Conservation (phyloP, 2,113 vertebrate species). For the Ornithorhynchus anatinus region DNA sequence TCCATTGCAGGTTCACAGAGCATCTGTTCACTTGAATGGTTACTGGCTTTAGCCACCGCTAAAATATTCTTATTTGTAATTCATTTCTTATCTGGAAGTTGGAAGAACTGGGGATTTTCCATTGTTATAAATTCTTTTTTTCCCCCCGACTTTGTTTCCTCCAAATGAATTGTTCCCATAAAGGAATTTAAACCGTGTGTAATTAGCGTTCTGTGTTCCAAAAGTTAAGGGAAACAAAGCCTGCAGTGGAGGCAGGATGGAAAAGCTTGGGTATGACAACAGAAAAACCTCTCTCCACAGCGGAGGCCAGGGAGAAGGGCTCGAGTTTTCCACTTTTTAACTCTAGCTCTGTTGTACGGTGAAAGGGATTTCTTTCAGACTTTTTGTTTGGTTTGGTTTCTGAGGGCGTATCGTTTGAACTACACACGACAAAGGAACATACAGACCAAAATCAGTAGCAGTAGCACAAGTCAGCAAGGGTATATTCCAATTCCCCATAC, state of each 20-base stretch:
- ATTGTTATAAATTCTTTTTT: slow-evolving; percentile 25
- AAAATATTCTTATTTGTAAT: slow-evolving; percentile 3
- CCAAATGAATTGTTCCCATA: slow-evolving; percentile 62
- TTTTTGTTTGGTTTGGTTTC: slow-evolving; percentile 3
- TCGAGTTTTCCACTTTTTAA: slow-evolving; percentile 70
- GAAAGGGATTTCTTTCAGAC: slow-evolving; percentile 35
- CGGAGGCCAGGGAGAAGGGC: slow-evolving; percentile 32
- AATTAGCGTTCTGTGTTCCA: slow-evolving; percentile 54
- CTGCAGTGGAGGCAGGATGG: slow-evolving; percentile 38
- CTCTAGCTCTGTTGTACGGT: no score
- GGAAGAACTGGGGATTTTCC: slow-evolving; percentile 57
- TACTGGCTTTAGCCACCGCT: neutral
- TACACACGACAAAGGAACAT: no score
- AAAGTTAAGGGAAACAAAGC: slow-evolving; percentile 64
- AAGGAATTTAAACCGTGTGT: slow-evolving; percentile 53
- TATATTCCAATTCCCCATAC: no score
- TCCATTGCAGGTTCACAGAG: neutral
- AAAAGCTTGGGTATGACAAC: slow-evolving; percentile 67
- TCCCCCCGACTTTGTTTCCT: slow-evolving; percentile 36
- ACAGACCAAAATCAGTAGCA: no score
- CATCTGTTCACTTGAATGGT: neutral
- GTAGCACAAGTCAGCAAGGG: no score
- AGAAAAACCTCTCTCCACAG: slow-evolving; percentile 57
- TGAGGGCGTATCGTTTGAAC: neutral
- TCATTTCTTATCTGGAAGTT: slow-evolving; percentile 42